Evolutionary conservation across 2,797 vertebrate species (phyloP).

Genomic region (Lemur catta): DNA sequence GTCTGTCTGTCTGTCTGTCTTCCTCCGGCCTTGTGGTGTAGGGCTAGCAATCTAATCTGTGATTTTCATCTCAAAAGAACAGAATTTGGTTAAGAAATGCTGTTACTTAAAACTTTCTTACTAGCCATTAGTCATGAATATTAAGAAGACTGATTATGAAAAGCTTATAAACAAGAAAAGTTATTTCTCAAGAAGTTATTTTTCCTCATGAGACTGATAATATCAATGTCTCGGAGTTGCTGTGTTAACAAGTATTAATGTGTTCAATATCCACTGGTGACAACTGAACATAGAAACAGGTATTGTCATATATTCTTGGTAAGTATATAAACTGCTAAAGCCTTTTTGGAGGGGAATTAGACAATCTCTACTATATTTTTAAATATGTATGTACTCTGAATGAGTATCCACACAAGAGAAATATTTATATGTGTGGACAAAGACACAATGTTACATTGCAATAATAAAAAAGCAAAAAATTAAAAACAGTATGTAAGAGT

Average conservation of each 20-base stretch:
- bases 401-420: background rate
- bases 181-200: background rate
- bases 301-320: background rate
- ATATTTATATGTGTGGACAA: background rate
- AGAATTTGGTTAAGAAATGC: background rate
- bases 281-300: background rate
- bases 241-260: background rate
- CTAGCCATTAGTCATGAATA: background rate
- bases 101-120: background rate
- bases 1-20: background rate
- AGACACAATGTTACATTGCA: background rate
- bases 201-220: background rate
- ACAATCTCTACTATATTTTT: background rate
- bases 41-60: background rate
- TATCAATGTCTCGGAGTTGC: background rate
- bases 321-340: background rate
- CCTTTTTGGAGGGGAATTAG: background rate
- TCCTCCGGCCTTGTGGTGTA: background rate
- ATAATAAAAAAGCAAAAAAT: background rate
- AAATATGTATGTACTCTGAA: background rate
- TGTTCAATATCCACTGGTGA: background rate
- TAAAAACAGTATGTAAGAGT: background rate
- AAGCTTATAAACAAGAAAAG: background rate
- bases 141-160: background rate
- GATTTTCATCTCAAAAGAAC: background rate